Conservation (phyloP, 2,113 vertebrate genomes). For the Toxotes jaculatrix region DNA sequence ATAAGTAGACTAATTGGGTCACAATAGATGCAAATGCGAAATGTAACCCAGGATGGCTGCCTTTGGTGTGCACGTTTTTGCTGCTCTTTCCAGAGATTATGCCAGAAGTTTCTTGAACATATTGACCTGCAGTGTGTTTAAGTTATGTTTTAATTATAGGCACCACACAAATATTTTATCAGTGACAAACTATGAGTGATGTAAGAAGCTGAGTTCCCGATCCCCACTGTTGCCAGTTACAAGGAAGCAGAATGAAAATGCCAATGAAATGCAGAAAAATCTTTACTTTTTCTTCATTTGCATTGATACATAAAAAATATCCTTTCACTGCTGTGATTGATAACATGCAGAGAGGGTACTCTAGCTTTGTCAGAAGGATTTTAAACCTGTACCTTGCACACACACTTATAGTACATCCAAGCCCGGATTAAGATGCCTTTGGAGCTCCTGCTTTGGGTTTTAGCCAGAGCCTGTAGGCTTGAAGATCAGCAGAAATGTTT, state of each 20-base stretch:
- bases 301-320: slow-evolving; percentile 21
- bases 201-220: not conserved
- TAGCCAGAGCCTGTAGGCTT: slow-evolving; percentile 10
- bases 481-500: slow-evolving; percentile 31
- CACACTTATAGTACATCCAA: slow-evolving; percentile 18
- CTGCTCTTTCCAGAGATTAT: slow-evolving; percentile 37
- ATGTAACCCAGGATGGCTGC: slow-evolving; percentile 44
- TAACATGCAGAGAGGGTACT: slow-evolving; percentile 29
- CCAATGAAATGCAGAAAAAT: not conserved
- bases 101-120: slow-evolving; percentile 25
- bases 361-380: slow-evolving; percentile 15
- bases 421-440: slow-evolving; percentile 15
- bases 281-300: slow-evolving; percentile 12
- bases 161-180: slow-evolving; percentile 11
- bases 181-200: not conserved
- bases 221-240: not conserved
- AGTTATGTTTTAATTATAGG: slow-evolving; percentile 37
- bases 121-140: slow-evolving; percentile 1
- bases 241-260: not conserved
- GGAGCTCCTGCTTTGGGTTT: slow-evolving; percentile 22
- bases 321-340: not conserved
- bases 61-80: slow-evolving; percentile 17
- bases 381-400: slow-evolving; percentile 15
- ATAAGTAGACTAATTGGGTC: slow-evolving; percentile 66
- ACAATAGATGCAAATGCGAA: slow-evolving; percentile 52